Evolutionary conservation across 2,797 vertebrate genomes (phyloP), one percentile per base, ranked within the genome.

Genomic region (Clarias fuscus): DNA sequence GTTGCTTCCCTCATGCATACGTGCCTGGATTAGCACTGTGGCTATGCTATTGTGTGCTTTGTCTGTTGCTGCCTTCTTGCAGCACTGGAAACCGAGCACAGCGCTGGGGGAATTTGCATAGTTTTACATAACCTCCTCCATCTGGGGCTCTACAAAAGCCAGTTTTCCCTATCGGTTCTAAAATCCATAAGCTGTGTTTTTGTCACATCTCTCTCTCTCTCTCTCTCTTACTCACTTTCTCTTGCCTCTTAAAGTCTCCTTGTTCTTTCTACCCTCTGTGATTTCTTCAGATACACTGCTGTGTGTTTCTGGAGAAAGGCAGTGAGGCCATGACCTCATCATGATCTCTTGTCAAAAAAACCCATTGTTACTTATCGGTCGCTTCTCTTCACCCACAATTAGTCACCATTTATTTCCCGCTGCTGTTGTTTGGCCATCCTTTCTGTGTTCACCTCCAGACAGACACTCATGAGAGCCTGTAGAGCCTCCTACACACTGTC

Each of bases 121-220:
- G 93, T 94, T 96, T 95, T 95, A 92, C 93, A 95, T 94, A 94
- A 95, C 94, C 92, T 91, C 92, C 92, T 90, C 85, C 92, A 92
- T 92, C 92, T 93, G 93, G 91, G 94, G 90, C 93, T 93, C 91
- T 92, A 94, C 92, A 94, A 94, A 94, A 93, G 93, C 92, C 91
- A 92, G 76, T 87, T 91, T 86, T 87, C 83, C 86, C 93, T 94
- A 94, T 95, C 94, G 91, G 87, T 92, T 91, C 91, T 91, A 91
- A 93, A 94, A 94, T 95, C 94, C 93, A 86, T 94, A 93, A 95
- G 94, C 93, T 94, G 90, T 91, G 89, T 90, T 89, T 89, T 92
- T 90, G 91, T 90, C 64, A 70, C 71, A 48, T 89, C 84, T 80
- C 64, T 80, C 81, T 85, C 84, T 37, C 64, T 83, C 37, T 53